Evolutionary conservation across 2,888 invertebrate genomes (phyloP).

Genomic region (Bellardia pandia): DNA sequence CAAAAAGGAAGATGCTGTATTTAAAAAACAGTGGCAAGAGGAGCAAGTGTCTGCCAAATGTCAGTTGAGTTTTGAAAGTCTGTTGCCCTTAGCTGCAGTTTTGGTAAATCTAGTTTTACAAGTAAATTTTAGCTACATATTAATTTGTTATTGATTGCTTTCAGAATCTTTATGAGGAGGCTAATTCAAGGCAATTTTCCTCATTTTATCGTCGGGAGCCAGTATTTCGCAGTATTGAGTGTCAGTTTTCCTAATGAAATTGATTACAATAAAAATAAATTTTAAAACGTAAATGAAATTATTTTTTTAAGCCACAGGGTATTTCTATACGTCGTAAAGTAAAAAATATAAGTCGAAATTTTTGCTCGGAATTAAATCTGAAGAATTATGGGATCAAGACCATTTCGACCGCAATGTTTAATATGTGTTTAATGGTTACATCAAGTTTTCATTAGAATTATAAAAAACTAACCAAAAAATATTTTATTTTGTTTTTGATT

Average conservation of each 20-base stretch:
- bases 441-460: no score
- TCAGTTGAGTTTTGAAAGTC: slow-evolving; percentile 59
- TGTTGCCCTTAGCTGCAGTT: slow-evolving; percentile 51
- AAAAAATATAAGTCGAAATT: no score
- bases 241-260: background rate
- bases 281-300: no score
- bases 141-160: background rate
- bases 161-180: slow-evolving; percentile 59
- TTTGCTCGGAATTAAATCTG: no score
- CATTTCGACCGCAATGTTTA: no score
- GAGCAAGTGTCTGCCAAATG: slow-evolving; percentile 24
- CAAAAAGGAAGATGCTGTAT: slow-evolving; percentile 36
- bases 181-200: slow-evolving; percentile 60
- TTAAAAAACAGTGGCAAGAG: slow-evolving; percentile 50
- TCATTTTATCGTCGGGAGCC: slow-evolving; percentile 64
- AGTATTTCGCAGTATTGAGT: slow-evolving; percentile 69
- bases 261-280: background rate
- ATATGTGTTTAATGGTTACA: no score
- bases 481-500: no score
- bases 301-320: no score
- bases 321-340: no score
- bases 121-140: background rate
- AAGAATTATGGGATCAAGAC: no score
- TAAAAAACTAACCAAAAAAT: no score
- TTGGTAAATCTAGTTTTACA: slow-evolving; percentile 29